Conservation (phyloP, 2,888 invertebrate genomes). For the Drosophila kanekoi region DNA sequence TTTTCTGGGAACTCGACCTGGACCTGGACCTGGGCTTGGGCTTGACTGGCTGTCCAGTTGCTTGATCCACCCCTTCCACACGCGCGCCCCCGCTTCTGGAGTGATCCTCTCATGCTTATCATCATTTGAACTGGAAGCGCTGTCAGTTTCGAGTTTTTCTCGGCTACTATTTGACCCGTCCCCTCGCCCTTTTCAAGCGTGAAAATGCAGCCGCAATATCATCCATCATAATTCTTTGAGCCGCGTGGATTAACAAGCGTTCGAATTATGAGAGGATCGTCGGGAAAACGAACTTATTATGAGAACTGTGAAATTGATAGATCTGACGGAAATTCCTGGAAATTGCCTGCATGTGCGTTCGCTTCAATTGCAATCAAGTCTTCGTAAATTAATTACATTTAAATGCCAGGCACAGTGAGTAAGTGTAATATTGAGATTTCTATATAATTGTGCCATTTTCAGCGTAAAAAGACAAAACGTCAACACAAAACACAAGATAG, state of each 20-base stretch:
- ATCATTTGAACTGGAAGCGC: slow-evolving; percentile 56
- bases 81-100: slow-evolving; percentile 53
- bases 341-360: slow-evolving; percentile 6
- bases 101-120: slow-evolving; percentile 38
- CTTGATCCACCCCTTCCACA: slow-evolving; percentile 53
- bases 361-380: slow-evolving; percentile 36
- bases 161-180: slow-evolving; percentile 44
- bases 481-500: slow-evolving; percentile 23
- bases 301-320: slow-evolving; percentile 73
- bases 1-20: slow-evolving; percentile 63
- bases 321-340: slow-evolving; percentile 56
- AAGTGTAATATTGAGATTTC: slow-evolving; percentile 50
- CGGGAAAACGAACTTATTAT: slow-evolving; percentile 55
- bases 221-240: slow-evolving; percentile 77
- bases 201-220: slow-evolving; percentile 67
- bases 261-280: slow-evolving; percentile 71
- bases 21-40: too few relatives aligned
- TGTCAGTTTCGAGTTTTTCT: slow-evolving; percentile 65
- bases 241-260: slow-evolving; percentile 81
- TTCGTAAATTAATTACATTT: slow-evolving; percentile 70
- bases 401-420: slow-evolving; percentile 36
- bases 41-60: slow-evolving; percentile 57
- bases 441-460: slow-evolving; percentile 70
- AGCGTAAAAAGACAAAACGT: slow-evolving; percentile 52
- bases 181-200: slow-evolving; percentile 55